Evolutionary conservation across 2,113 vertebrate genomes (phyloP), one percentile per base, ranked within the genome.

Genomic region (Merops nubicus): DNA sequence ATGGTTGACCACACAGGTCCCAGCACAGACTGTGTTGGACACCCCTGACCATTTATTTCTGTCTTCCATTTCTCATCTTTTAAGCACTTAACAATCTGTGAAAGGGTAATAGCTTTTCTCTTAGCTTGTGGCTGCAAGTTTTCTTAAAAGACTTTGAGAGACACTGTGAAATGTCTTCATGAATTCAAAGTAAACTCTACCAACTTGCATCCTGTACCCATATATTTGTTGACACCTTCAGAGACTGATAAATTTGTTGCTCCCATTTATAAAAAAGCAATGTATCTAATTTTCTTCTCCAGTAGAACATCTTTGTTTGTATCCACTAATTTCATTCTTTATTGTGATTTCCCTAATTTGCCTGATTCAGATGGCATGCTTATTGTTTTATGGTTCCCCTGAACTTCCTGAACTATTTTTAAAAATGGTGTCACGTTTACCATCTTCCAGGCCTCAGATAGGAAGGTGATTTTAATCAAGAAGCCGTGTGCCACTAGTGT

Each of bases 161-260:
- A 34, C 8, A 15, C 9, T 89, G 33, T 56, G 38, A 88, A 91
- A 64, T 54, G 15, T 84, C 42, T 42, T 85, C 38, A 43, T 74
- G 64, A 82, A 78, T 79, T 64, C 5, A 1, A 25, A 68, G 33
- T 73, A 60, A 67, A 68, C 21, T 31, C 12, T 34, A 25, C 60
- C 51, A 68, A 8, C 7, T 70, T 59, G 34, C 33, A 13, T 38
- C 38, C 25, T 56, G 11, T 36, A 42, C 53, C n/a, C 9, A 15
- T 43, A 17, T 40, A 8, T 76, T 62, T 68, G 18, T 40, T 72
- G 43, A 47, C 42, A 83, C 15, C 48, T 62, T 89, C 50, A 62
- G 83, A 73, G 18, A 9, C 23, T 29, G 25, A 17, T 20, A 53
- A 3, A 3, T 80, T 65, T 0, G 0, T 54, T 38, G 17, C 51